Conservation (phyloP, 2,113 vertebrate species). For the Lamprotornis superbus region DNA sequence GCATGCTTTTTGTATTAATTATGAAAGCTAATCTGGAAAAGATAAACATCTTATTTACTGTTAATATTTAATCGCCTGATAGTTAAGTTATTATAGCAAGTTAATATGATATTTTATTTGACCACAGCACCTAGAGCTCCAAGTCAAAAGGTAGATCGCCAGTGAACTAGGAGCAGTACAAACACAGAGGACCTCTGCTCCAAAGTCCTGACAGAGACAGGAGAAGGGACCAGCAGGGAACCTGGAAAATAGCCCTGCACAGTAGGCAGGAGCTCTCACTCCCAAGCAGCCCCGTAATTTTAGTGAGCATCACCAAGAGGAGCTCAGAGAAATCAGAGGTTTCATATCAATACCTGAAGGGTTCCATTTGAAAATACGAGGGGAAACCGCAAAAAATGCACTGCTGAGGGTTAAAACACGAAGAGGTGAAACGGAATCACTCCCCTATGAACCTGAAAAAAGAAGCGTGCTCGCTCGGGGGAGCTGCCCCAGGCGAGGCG, state of each 20-base stretch:
- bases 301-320: background rate
- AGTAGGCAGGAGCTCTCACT: background rate
- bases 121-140: background rate
- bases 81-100: background rate
- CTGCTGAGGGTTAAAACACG: background rate
- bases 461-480: rapidly evolving
- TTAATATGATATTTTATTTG: background rate
- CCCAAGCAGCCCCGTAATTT: background rate
- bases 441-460: rapidly evolving
- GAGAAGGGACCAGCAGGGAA: background rate
- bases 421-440: background rate
- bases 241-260: background rate
- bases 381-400: background rate
- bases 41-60: background rate
- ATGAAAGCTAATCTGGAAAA: background rate
- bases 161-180: background rate
- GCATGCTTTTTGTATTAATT: background rate
- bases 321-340: background rate
- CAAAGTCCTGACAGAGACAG: background rate
- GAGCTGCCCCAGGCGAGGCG: background rate
- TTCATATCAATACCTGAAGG: rapidly evolving
- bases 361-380: background rate
- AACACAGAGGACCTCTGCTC: background rate
- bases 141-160: background rate
- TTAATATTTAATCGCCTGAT: background rate